phyloP scores from a whole-genome alignment of 2,113 vertebrate genomes.

The Corythaixoides concolor region DNA sequence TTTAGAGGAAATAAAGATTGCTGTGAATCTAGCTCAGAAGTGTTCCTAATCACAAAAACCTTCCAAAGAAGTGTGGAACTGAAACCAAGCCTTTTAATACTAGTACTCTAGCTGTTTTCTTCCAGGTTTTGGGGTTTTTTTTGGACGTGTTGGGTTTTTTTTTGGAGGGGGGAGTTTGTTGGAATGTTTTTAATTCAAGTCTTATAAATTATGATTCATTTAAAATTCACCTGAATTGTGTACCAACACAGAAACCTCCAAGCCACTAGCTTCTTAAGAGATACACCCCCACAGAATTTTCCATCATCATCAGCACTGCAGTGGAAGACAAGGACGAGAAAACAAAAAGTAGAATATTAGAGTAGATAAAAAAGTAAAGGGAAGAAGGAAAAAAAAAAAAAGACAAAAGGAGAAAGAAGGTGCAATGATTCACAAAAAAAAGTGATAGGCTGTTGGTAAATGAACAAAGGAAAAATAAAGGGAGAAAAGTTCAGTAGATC shows the following conservation, averaged over 20 bases:
- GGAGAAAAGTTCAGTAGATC: neutral
- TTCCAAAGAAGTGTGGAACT: neutral
- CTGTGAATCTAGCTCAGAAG: neutral
- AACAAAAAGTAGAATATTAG: neutral
- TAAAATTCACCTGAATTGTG: neutral
- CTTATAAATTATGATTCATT: neutral
- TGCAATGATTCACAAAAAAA: neutral
- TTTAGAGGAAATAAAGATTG: too few relatives aligned
- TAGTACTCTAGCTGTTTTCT: neutral
- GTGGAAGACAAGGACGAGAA: neutral
- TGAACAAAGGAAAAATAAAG: neutral
- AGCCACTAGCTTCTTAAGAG: neutral
- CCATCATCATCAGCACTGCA: neutral
- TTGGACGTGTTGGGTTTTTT: neutral
- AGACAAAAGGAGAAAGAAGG: neutral
- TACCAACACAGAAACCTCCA: neutral
- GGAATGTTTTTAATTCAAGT: neutral
- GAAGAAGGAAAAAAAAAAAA: neutral
- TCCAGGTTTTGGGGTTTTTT: neutral
- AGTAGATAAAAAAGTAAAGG: neutral
- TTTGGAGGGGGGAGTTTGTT: neutral
- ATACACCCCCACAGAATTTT: neutral
- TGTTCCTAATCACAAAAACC: neutral
- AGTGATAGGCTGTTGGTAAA: neutral
- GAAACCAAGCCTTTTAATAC: neutral